Evolutionary conservation across 2,797 vertebrate species (phyloP).

Genomic region (Acipenser oxyrinchus): DNA sequence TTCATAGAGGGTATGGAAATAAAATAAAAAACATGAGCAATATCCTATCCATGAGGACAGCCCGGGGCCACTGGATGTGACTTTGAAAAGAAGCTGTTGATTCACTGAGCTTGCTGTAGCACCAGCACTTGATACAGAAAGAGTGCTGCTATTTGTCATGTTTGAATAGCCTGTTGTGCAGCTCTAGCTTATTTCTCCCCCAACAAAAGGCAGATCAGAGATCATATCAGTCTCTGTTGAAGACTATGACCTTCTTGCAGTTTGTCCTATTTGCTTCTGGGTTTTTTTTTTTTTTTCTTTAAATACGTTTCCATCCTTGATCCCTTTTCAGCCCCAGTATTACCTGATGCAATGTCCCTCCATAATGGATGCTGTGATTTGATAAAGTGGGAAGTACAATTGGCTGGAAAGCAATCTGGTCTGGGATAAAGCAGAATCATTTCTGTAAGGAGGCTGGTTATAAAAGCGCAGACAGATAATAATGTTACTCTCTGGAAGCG

Average conservation of each 20-base stretch:
- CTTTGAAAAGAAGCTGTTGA: background rate
- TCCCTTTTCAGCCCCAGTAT: slow-evolving; percentile 13
- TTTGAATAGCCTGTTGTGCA: slow-evolving; percentile 19
- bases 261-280: slow-evolving; percentile 22
- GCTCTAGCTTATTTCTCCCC: slow-evolving; percentile 12
- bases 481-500: background rate
- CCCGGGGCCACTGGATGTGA: background rate
- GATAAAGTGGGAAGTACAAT: slow-evolving; percentile 32
- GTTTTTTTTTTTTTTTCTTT: slow-evolving; percentile 18
- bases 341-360: slow-evolving; percentile 32
- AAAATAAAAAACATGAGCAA: background rate
- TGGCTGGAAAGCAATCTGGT: slow-evolving; percentile 32
- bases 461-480: slow-evolving; percentile 25
- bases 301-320: slow-evolving; percentile 22
- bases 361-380: slow-evolving; percentile 38
- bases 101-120: background rate
- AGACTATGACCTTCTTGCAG: slow-evolving; percentile 33
- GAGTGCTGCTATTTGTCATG: slow-evolving; percentile 4
- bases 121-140: background rate
- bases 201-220: slow-evolving; percentile 39
- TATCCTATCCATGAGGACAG: background rate
- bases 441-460: slow-evolving; percentile 31
- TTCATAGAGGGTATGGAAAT: too few species aligned
- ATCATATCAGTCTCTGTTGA: slow-evolving; percentile 30
- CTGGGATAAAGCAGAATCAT: slow-evolving; percentile 28